A percentile compares a stretch with the other conserved stretches of the same genome.
phyloP scores from a whole-genome alignment of 2,888 invertebrate genomes.

The Ochropacha duplaris region DNA sequence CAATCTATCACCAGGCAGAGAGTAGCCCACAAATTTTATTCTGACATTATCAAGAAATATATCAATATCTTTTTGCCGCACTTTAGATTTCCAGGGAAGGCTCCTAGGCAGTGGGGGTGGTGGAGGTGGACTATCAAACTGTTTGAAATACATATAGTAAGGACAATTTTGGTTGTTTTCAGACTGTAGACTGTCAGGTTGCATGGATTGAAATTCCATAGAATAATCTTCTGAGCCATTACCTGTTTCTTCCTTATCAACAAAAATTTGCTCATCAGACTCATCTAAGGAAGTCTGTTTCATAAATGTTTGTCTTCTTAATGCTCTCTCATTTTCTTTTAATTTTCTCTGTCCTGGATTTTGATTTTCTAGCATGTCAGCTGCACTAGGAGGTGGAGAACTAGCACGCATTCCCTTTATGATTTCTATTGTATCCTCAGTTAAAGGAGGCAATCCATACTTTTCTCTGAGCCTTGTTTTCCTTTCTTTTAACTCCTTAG shows the following conservation, averaged over 20 bases:
- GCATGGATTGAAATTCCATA: slow-evolving; percentile 83
- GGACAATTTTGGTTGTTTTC: slow-evolving; percentile 65
- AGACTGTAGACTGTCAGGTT: slow-evolving; percentile 62
- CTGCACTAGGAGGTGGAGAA: slow-evolving; percentile 96
- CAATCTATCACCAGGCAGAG: slow-evolving; percentile 91
- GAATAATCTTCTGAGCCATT: slow-evolving; percentile 84
- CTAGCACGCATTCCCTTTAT: slow-evolving; percentile 96
- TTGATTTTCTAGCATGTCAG: slow-evolving; percentile 93
- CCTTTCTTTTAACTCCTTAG: slow-evolving; percentile 89
- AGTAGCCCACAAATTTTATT: slow-evolving; percentile 98
- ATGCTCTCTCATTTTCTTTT: slow-evolving; percentile 84
- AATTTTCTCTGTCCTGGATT: slow-evolving; percentile 87
- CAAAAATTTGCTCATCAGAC: slow-evolving; percentile 86
- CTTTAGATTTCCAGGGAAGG: slow-evolving; percentile 98
- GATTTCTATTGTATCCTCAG: slow-evolving; percentile 98
- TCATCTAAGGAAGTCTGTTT: slow-evolving; percentile 97
- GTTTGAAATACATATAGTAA: slow-evolving; percentile 72
- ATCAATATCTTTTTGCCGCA: slow-evolving; percentile 96
- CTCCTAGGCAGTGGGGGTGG: slow-evolving; percentile 81
- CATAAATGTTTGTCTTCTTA: slow-evolving; percentile 90
- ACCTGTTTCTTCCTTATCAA: slow-evolving; percentile 87
- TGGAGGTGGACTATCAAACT: slow-evolving; percentile 74
- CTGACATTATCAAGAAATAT: slow-evolving; percentile 95
- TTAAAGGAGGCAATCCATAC: slow-evolving; percentile 88
- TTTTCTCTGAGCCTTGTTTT: slow-evolving; percentile 88